Conservation (phyloP, 2,113 vertebrate genomes). For the Podarcis raffonei region DNA sequence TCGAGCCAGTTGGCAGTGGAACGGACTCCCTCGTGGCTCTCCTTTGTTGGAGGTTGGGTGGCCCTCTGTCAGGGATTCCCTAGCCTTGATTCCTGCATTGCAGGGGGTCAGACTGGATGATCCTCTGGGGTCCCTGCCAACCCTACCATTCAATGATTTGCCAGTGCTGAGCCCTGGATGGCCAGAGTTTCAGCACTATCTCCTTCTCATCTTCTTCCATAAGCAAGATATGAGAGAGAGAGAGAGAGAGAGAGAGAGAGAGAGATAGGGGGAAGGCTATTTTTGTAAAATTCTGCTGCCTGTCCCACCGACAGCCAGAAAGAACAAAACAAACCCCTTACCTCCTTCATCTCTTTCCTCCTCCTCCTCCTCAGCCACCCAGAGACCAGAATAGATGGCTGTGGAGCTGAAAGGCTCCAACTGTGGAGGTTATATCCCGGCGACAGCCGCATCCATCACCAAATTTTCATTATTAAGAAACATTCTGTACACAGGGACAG, state of each 20-base stretch:
- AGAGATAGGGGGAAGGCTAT: background rate
- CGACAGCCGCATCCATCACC: constrained; percentile 77
- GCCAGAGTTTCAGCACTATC: background rate
- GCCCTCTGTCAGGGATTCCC: no score
- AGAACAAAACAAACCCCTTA: background rate
- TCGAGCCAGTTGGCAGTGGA: no score
- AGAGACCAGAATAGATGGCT: constrained; percentile 62
- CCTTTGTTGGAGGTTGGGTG: no score
- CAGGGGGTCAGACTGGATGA: no score
- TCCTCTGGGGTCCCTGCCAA: no score
- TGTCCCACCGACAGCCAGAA: background rate
- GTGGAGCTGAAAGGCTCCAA: constrained; percentile 72
- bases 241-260: background rate
- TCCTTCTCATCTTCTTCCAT: background rate
- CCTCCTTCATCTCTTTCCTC: background rate
- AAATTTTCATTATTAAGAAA: constrained; percentile 76
- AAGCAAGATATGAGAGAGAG: background rate
- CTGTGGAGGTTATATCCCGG: constrained; percentile 67
- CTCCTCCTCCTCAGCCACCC: background rate
- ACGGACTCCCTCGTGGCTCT: no score
- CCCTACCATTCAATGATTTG: no score
- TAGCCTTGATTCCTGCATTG: no score
- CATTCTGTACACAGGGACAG: constrained; percentile 64
- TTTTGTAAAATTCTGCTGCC: background rate
- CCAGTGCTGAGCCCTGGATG: no score